Percentiles rank a stretch among this genome's conserved stretches.
These are phyloP conservation scores for Poecilus cupreus DNA, from an alignment of 2,888 invertebrate genomes.

Conservation along the genomic window DNA sequence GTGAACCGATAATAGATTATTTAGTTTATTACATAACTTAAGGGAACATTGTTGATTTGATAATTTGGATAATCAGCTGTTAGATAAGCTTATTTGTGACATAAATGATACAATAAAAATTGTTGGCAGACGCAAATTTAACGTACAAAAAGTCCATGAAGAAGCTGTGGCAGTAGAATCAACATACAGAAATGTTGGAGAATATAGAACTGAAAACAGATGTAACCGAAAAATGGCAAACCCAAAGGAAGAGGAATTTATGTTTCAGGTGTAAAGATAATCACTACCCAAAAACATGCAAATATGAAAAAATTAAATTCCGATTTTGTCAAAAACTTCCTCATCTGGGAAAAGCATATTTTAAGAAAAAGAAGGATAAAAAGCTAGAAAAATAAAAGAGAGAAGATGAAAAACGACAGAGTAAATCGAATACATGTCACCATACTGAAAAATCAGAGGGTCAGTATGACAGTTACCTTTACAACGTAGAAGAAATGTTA, in stretches of 20 bases:
- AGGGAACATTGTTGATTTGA: no score
- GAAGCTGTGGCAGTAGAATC: no score
- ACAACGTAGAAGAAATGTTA: not conserved
- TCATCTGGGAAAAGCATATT: not conserved
- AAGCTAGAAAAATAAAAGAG: not conserved
- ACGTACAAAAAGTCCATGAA: no score
- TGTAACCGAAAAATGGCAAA: not conserved
- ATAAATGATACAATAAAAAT: no score
- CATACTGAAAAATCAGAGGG: not conserved
- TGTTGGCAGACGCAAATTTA: no score
- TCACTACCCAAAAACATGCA: not conserved
- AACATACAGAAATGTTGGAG: no score
- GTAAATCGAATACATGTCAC: not conserved
- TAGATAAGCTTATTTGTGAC: no score
- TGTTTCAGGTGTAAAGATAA: not conserved
- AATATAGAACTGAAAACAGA: not conserved
- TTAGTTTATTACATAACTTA: no score
- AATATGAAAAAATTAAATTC: not conserved
- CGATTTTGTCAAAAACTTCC: not conserved
- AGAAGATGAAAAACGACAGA: not conserved
- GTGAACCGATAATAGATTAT: no score
- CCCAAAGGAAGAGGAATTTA: not conserved
- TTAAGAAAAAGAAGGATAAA: not conserved
- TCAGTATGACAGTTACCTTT: not conserved
- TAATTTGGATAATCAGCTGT: no score